Base-by-base conservation (phyloP, 1,140 invertebrate genomes). In the Pygmarrhopalites habei region DNA sequence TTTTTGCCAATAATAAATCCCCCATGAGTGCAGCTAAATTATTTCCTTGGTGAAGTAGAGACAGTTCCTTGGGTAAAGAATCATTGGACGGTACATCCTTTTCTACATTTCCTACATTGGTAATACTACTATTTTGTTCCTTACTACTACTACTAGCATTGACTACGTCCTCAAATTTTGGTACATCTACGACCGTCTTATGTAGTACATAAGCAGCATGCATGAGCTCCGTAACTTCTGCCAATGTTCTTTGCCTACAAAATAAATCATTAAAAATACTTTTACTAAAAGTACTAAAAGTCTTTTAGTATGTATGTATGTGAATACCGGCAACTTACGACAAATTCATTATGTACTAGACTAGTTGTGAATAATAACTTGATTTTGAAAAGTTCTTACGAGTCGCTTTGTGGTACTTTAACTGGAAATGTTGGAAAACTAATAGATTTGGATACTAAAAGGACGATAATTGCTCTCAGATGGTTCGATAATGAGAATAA, bases 21-120 rank as follows among this genome's bases (percentile, higher is more conserved):
- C 62, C 62, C 35, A 58, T 58, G 17, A 64, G 52, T 29, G 44
- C 52, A 19, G 52, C 55, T 28, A 64, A 17, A 23, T 64, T 51
- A 32, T 64, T 64, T 26, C 62, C 62, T n/a, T 58, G 35, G 7
- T 64, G 53, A 2, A 64, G n/a, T 1, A 28, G 23, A 10, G 41
- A 44, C 12, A 53, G 35, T 26, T 41, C 32, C 1, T 3, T 2
- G 5, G 58, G 26, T n/a, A n/a, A n/a, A n/a, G n/a, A n/a, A n/a
- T 25, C 29, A 30, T n/a, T 32, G 28, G 21, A 19, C n/a, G 21
- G 26, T 61, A 19, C 15, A 10, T 12, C 39, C 39, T 41, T 10
- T 10, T 10, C 10, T 41, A n/a, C n/a, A n/a, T n/a, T n/a, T n/a
- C n/a, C n/a, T n/a, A n/a, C n/a, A n/a, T n/a, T n/a, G n/a, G n/a